These are phyloP conservation scores for Phaethornis superciliosus DNA, from an alignment of 2,113 vertebrate species.

Conservation along the genomic window DNA sequence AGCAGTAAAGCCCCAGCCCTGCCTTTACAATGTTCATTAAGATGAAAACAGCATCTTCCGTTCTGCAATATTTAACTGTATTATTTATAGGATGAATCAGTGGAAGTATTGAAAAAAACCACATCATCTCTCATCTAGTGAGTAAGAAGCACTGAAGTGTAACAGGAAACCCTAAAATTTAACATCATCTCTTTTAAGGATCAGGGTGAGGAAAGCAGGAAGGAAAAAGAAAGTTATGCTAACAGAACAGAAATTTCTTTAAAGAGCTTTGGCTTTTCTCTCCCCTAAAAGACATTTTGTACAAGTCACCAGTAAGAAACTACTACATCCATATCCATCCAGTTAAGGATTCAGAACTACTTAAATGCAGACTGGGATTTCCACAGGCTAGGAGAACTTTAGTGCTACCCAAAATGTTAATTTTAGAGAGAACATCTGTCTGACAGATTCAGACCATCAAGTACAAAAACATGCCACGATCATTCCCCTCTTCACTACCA, in stretches of 20 bases:
- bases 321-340: not conserved
- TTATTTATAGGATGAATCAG: not conserved
- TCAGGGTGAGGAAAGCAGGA: not conserved
- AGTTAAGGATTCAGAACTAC: not conserved
- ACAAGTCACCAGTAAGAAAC: not conserved
- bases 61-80: not conserved
- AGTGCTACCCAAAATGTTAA: not conserved
- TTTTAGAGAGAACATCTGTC: not conserved
- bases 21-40: not conserved
- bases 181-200: not conserved
- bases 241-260: not conserved
- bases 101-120: not conserved
- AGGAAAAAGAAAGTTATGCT: not conserved
- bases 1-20: not conserved
- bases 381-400: not conserved
- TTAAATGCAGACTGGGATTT: not conserved
- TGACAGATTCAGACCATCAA: not conserved
- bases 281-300: not conserved
- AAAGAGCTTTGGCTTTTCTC: not conserved
- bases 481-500: not conserved
- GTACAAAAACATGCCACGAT: fast-evolving
- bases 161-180: not conserved
- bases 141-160: not conserved
- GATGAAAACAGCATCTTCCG: not conserved
- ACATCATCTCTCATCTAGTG: not conserved